Base-by-base conservation (phyloP, 2,888 invertebrate genomes). In the Andrena minutula region DNA sequence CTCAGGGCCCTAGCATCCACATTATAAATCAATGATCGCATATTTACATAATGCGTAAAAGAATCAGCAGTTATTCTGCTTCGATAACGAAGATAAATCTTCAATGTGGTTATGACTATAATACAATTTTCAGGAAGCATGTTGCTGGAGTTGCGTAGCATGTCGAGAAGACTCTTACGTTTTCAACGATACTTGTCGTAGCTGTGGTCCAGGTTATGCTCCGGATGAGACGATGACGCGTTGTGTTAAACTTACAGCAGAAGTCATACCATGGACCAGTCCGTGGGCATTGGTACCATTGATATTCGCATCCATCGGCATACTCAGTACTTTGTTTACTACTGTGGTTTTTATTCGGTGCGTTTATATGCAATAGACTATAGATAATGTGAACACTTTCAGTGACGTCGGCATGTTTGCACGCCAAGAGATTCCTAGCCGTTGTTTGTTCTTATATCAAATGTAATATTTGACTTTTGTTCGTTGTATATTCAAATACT, bases 101-200 rank as follows among this genome's bases (percentile, higher is more conserved):
- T 10, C 23, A 23, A 63, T 12, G 30, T 12, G 12, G 12, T 16
- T 16, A 26, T 12, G 41, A 64, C 0, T 6, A 0, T 7, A 51
- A 76, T 60, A n/a, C 20, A 26, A 71, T 28, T 75, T 83, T 12
- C 75, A 95, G 95, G 95, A 95, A 91, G 94, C 95, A 71, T 97
- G 97, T 90, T 97, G 97, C 90, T 97, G 96, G 97, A 95, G 95
- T 41, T 97, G 97, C 92, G 95, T 96, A 35, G 94, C 95, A 2
- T 97, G 97, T 91, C 94, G 95, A 47, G 95, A 95, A 72, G 95
- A 95, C 82, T 95, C 96, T 30, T 96, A 95, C 88, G 95, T 95
- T 12, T 95, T 94, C 90, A 95, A 96, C 91, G 95, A 95, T 90
- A 96, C 95, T 2, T 96, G 96, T 90, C 92, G 93, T 49, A 93